Conservation (phyloP, 2,888 invertebrate genomes). For the Sesia apiformis region DNA sequence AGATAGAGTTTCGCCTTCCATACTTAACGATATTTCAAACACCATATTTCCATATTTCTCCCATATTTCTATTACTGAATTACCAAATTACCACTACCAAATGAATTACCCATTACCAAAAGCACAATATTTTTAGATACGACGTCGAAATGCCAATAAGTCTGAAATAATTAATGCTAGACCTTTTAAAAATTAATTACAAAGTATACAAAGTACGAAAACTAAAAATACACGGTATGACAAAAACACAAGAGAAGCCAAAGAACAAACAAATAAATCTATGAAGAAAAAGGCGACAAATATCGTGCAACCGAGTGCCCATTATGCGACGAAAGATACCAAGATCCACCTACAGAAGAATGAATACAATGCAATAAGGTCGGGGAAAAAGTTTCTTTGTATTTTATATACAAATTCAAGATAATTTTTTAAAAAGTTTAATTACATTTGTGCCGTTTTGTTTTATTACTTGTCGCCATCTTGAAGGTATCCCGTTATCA, state of each 20-base stretch:
- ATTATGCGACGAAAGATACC: background rate
- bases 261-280: background rate
- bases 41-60: background rate
- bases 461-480: no score
- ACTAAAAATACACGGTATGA: background rate
- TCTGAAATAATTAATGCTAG: background rate
- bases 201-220: background rate
- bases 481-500: no score
- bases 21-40: background rate
- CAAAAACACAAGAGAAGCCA: background rate
- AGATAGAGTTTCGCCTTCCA: background rate
- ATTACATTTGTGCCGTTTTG: no score
- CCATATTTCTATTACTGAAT: background rate
- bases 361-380: background rate
- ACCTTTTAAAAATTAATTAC: background rate
- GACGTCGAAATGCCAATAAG: background rate
- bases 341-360: background rate
- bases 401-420: no score
- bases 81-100: no score
- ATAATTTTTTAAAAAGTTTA: no score
- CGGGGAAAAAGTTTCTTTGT: no score
- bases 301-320: background rate
- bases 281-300: background rate
- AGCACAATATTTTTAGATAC: background rate
- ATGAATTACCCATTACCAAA: background rate